Evolutionary conservation across 2,888 invertebrate species (phyloP).

Genomic region (Lissocephala sabroskyi): DNA sequence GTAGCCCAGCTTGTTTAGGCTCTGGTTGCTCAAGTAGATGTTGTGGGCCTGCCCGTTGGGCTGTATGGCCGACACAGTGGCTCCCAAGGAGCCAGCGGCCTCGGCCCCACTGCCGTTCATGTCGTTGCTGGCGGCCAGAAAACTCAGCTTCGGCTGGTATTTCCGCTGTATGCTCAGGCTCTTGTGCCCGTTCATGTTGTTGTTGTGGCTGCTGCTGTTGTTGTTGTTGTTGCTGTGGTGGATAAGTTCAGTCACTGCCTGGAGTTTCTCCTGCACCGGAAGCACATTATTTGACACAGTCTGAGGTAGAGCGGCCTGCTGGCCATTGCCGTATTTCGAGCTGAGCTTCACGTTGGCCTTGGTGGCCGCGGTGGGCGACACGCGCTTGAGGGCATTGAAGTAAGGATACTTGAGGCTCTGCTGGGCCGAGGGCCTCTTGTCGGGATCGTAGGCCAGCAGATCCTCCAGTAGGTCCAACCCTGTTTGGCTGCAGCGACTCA

Average conservation of each 20-base stretch:
- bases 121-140: constrained; percentile 56
- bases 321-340: constrained; percentile 48
- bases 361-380: constrained; percentile 66
- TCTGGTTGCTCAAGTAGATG: constrained; percentile 36
- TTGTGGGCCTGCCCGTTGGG: constrained; percentile 20
- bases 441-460: constrained; percentile 93
- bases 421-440: constrained; percentile 92
- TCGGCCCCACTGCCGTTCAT: constrained; percentile 20
- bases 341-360: constrained; percentile 60
- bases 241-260: constrained; percentile 58
- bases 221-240: constrained; percentile 44
- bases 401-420: constrained; percentile 83
- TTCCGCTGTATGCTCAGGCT: constrained; percentile 41
- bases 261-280: constrained; percentile 67
- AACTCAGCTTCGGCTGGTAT: constrained; percentile 60
- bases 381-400: constrained; percentile 69
- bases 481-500: constrained; percentile 87
- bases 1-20: constrained; percentile 13
- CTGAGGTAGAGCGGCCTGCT: constrained; percentile 30
- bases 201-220: constrained; percentile 23
- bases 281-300: constrained; percentile 65
- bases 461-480: constrained; percentile 89
- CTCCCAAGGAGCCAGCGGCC: constrained; percentile 21
- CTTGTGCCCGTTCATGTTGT: constrained; percentile 18
- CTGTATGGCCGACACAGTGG: constrained; percentile 27